A percentile compares a stretch with the other conserved stretches of the same genome.
Conservation (phyloP, 1,140 invertebrate species). For the Pseudomyrmex cubaensis region DNA sequence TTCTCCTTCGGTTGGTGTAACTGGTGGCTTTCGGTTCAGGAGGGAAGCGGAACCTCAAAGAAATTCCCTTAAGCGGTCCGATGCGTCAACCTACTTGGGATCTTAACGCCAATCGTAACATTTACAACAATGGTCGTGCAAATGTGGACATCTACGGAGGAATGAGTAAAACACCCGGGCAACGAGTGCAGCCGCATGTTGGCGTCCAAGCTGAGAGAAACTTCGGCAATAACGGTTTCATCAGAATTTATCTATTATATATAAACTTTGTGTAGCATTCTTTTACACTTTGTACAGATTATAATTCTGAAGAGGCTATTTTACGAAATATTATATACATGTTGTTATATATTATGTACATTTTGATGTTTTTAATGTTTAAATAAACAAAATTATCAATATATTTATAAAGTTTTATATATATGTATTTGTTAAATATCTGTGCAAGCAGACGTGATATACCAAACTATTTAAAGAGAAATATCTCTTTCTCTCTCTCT, state of each 20-base stretch:
- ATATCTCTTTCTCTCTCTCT: no score
- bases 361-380: constrained; percentile 12
- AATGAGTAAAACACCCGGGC: constrained; percentile 21
- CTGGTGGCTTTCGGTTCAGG: constrained; percentile 58
- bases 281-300: neutral
- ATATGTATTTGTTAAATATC: neutral
- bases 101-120: constrained; percentile 58
- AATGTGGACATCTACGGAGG: constrained; percentile 61
- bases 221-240: constrained; percentile 56
- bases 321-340: constrained; percentile 1
- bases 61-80: constrained; percentile 64
- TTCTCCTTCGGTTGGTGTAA: constrained; percentile 43
- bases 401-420: neutral
- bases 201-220: constrained; percentile 32
- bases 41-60: constrained; percentile 42
- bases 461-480: no score
- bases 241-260: constrained; percentile 24
- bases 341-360: neutral
- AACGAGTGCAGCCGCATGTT: constrained; percentile 43
- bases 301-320: constrained; percentile 4
- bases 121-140: constrained; percentile 42
- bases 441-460: no score
- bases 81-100: constrained; percentile 64
- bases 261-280: neutral
- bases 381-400: constrained; percentile 30